Percentiles rank a stretch among this genome's conserved stretches.
Evolutionary conservation across 2,888 invertebrate species (phyloP).

Genomic region (Drosophila ezoana): DNA sequence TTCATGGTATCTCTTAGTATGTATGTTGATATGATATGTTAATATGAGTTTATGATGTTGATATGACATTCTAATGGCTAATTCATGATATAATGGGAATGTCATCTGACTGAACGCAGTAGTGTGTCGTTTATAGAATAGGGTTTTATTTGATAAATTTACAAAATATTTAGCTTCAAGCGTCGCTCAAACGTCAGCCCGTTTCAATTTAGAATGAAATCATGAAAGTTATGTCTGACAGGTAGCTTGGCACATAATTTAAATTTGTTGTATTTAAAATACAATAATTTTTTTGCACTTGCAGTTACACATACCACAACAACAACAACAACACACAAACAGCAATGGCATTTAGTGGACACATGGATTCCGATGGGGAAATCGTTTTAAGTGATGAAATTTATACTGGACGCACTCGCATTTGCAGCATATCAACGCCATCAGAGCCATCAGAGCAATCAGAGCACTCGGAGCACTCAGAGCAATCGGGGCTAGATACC

Average conservation of each 20-base stretch:
- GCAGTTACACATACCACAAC: conserved; percentile 27
- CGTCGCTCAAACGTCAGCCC: not conserved
- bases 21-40: too few species aligned
- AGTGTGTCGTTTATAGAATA: not conserved
- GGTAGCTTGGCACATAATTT: conserved; percentile 8
- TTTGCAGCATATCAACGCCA: conserved; percentile 4
- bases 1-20: too few species aligned
- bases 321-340: not conserved
- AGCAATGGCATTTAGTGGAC: conserved; percentile 52
- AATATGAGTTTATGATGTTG: too few species aligned
- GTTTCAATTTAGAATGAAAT: not conserved
- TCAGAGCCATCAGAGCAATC: conserved; percentile 2
- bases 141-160: not conserved
- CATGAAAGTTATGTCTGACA: conserved; percentile 4
- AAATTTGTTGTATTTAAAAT: not conserved
- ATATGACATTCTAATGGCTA: too few species aligned
- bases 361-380: conserved; percentile 30
- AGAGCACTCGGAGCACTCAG: not conserved
- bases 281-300: not conserved
- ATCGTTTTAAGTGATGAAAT: conserved; percentile 39
- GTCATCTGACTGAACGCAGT: conserved; percentile 1
- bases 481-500: not conserved
- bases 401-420: conserved; percentile 9
- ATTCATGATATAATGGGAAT: too few species aligned
- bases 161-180: not conserved